Percentiles rank a stretch among this genome's conserved stretches.
phyloP scores from a whole-genome alignment of 2,113 vertebrate genomes.

The Pelecanoides urinatrix region DNA sequence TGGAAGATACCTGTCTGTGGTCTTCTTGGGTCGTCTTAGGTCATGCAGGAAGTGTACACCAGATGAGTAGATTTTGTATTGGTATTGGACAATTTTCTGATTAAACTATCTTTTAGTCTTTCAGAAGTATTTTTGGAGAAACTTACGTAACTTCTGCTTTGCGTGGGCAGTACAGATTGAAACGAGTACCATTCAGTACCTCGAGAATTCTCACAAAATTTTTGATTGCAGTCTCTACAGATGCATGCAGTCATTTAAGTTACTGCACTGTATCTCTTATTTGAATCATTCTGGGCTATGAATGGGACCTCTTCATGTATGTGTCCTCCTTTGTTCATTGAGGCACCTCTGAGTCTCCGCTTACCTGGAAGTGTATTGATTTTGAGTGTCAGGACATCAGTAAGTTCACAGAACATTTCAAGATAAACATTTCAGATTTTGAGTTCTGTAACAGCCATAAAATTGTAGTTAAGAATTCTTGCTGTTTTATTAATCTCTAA shows the following conservation, averaged over 20 bases:
- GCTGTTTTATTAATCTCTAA: not conserved
- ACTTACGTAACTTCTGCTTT: not conserved
- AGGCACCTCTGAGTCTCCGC: not conserved
- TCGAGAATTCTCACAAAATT: not conserved
- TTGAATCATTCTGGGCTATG: not conserved
- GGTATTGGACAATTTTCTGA: not conserved
- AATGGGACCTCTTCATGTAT: not conserved
- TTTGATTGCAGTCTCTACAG: not conserved
- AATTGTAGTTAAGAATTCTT: not conserved
- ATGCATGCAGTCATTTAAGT: not conserved
- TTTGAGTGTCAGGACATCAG: not conserved
- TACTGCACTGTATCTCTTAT: not conserved
- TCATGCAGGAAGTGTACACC: not conserved
- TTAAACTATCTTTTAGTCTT: not conserved
- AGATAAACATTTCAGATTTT: not conserved
- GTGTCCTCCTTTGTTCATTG: not conserved
- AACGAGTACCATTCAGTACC: not conserved
- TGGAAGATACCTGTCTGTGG: not conserved
- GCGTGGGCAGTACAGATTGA: not conserved
- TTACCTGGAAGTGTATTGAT: not conserved
- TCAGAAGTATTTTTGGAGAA: conserved; percentile 15
- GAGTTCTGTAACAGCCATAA: not conserved
- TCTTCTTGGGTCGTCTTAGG: not conserved
- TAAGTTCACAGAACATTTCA: not conserved
- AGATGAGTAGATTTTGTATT: not conserved